A percentile compares a stretch with the other conserved stretches of the same genome.
Conservation (phyloP, 64 coral and sea anemone genomes). For the Acropora tenuis region DNA sequence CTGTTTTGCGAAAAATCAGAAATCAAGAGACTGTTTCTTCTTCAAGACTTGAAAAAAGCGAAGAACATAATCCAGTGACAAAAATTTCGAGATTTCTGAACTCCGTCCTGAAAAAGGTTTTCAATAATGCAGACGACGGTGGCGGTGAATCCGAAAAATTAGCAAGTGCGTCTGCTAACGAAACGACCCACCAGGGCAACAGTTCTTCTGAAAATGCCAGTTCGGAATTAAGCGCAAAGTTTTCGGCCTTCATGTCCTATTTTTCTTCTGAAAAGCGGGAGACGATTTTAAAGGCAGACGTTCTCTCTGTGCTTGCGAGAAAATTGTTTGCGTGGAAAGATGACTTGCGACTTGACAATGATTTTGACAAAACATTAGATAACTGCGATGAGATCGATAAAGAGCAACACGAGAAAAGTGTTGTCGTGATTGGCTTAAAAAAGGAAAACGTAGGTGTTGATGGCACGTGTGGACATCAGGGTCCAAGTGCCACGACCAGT, state of each 20-base stretch:
- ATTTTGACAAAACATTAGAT: background rate
- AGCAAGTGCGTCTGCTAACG: background rate
- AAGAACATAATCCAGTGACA: background rate
- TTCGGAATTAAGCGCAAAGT: slow-evolving; percentile 6
- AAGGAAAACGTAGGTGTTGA: background rate
- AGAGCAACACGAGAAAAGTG: background rate
- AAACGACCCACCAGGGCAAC: background rate
- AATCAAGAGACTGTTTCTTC: background rate
- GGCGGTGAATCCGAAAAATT: background rate
- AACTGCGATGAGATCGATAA: background rate
- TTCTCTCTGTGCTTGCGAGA: slow-evolving; percentile 12
- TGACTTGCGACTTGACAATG: background rate
- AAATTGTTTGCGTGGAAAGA: slow-evolving; percentile 28
- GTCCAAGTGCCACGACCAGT: background rate
- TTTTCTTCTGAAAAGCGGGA: slow-evolving; percentile 34
- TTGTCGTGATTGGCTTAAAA: slow-evolving; percentile 15
- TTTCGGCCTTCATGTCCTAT: slow-evolving; percentile 22
- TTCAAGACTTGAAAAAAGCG: background rate
- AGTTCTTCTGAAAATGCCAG: background rate
- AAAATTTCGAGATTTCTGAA: slow-evolving; percentile 23
- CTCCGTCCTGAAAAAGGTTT: slow-evolving; percentile 8
- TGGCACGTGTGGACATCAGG: background rate
- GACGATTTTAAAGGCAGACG: background rate
- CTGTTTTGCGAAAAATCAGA: background rate
- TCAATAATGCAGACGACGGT: slow-evolving; percentile 2